Evolutionary conservation across 1,140 invertebrate genomes (phyloP).

Genomic region (Drosophila arawakana): DNA sequence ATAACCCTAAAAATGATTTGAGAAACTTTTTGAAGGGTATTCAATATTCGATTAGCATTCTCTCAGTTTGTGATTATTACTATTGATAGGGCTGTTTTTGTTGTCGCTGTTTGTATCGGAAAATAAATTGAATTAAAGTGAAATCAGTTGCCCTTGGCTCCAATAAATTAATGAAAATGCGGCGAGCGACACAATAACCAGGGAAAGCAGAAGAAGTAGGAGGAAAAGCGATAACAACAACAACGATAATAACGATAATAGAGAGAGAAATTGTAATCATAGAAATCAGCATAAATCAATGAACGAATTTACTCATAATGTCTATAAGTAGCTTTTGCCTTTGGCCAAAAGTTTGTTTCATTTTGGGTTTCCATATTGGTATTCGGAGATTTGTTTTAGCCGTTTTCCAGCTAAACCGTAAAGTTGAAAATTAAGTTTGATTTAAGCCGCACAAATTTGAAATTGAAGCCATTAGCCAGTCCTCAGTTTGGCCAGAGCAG

Average conservation of each 20-base stretch:
- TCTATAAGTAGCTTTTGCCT: conserved; percentile 25
- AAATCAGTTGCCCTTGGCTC: conserved; percentile 73
- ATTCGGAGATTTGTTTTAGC: not conserved
- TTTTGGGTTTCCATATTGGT: not conserved
- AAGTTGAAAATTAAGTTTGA: conserved; percentile 63
- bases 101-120: conserved; percentile 50
- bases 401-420: not conserved
- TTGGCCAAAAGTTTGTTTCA: not conserved
- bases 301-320: conserved; percentile 34
- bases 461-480: conserved; percentile 46
- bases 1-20: too few species aligned
- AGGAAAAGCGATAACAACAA: conserved; percentile 26
- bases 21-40: conserved; percentile 6
- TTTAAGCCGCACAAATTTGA: conserved; percentile 52
- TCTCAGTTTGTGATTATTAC: conserved; percentile 14
- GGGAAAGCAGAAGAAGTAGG: not conserved
- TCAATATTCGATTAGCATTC: not conserved
- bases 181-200: conserved; percentile 46
- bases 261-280: conserved; percentile 46
- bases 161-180: conserved; percentile 76
- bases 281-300: conserved; percentile 73
- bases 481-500: conserved; percentile 26
- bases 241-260: conserved; percentile 3
- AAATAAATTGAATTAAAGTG: conserved; percentile 80
- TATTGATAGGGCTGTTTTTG: conserved; percentile 28